Evolutionary conservation across 2,888 invertebrate species (phyloP).

Genomic region (Operophtera brumata): DNA sequence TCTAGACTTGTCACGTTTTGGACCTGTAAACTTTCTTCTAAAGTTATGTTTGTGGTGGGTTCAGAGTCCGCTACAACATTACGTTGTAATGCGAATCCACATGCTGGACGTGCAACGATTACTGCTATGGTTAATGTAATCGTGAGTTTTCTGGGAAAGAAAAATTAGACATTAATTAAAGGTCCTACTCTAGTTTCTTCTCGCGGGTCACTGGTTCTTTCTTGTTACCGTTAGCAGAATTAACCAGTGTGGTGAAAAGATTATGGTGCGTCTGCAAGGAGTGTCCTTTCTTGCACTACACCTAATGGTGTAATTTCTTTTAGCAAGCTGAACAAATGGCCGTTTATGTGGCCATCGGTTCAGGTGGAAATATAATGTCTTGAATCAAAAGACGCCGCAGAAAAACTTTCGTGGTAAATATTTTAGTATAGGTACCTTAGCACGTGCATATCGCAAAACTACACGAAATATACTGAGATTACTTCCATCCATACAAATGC

Average conservation of each 20-base stretch:
- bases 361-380: no score
- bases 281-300: no score
- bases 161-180: neutral
- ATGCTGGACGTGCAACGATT: conserved; percentile 46
- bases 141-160: conserved; percentile 62
- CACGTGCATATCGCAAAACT: conserved; percentile 8
- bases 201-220: neutral
- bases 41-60: conserved; percentile 39
- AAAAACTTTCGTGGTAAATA: no score
- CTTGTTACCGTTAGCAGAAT: neutral
- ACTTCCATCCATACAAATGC: neutral
- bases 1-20: conserved; percentile 41
- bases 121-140: conserved; percentile 52
- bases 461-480: neutral
- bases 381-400: no score
- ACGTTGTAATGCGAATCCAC: conserved; percentile 50
- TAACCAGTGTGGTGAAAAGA: no score
- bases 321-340: no score
- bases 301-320: no score
- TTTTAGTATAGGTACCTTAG: neutral
- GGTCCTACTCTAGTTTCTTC: neutral
- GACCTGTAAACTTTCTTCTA: conserved; percentile 49
- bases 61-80: conserved; percentile 23
- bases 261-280: no score
- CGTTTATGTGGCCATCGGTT: no score